Base-by-base conservation (phyloP, 2,797 vertebrate genomes). In the Leontocebus nigricollis region DNA sequence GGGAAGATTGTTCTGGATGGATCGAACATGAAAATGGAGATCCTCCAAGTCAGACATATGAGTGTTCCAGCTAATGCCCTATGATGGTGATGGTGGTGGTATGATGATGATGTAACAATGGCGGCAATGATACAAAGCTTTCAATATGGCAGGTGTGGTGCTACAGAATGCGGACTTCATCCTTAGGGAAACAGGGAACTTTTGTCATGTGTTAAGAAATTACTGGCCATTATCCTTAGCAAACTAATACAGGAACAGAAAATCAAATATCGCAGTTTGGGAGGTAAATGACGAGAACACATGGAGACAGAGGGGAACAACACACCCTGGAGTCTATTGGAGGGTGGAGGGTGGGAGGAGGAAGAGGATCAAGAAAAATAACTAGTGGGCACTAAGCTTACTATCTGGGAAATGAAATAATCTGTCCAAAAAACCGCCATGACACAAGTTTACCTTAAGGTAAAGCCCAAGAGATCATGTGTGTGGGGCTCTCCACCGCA, bases 101-200 rank as follows among this genome's bases (percentile, higher is more conserved):
- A 17, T 26, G 57, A 26, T 0, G 7, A 41, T 26, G 12, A 19
- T 15, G 19, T 44, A 12, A 44, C 7, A 4, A 59, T 5, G 2
- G 6, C 10, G 30, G 27, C 44, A 46, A 88, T 19, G 9, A 57
- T 77, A 76, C 1, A 46, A 77, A 59, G 39, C 33, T 88, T 76
- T 88, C 30, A 27, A 46, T 36, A 33, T 48, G 14, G 22, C 41
- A 48, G 14, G 22, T 44, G 4, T 6, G 9, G 5, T 61, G 20
- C 72, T n/a, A 46, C 46, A 30, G 39, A n/a, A 46, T 59, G 30
- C 44, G 30, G 55, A 61, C 55, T 61, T 76, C 22, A 76, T 46
- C 41, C 14, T 27, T 46, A 61, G 72, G 36, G 27, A 88, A 75
- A 57, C 67, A 75, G 30, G 36, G 39, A 44, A 88, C 2, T 44